Evolutionary conservation across 2,797 vertebrate genomes (phyloP), one percentile per base, ranked within the genome.

Genomic region (Mormyrops boulengeri): DNA sequence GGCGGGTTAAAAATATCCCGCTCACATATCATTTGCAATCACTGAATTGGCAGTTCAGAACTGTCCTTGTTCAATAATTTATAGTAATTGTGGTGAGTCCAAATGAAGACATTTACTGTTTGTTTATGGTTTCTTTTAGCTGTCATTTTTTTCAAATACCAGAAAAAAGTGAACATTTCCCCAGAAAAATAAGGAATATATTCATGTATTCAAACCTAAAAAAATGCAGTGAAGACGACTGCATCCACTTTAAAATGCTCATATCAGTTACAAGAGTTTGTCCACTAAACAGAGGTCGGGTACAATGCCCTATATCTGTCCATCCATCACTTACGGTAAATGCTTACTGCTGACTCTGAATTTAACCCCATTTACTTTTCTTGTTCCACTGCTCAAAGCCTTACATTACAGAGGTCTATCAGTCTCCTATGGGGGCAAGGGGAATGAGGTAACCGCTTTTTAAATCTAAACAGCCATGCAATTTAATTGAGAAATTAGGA

Each of bases 401-500:
- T 47, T 82, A 82, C 19, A 47, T 41, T 19, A 82, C 77, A 47
- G 34, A 73, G 30, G 34, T 73, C 19, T 82, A n/a, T 9, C 19
- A 19, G 41, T 9, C 77, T n/a, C 38, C 38, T 47, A 41, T 82
- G 38, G 41, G 38, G 7, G 19, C 77, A 41, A 44, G 38, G 73
- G 73, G 38, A 17, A 80, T 2, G 41, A 80, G 38, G 6, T 2
- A n/a, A 47, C 6, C 2, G 19, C 41, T 47, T 82, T 82, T 82
- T 47, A 82, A 47, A 82, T 82, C 17, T 82, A 44, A 47, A 47
- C 41, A 22, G 41, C 9, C 19, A 38, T 73, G 30, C 66, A 82
- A 82, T n/a, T 47, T n/a, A 82, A n/a, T 47, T 82, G 38, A 82
- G 41, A 82, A 82, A 82, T 82, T 82, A 82, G 77, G 77, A 82